Percentiles rank a stretch among this genome's conserved stretches.
Conservation (phyloP, 2,888 invertebrate genomes). For the Schizotus pectinicornis region DNA sequence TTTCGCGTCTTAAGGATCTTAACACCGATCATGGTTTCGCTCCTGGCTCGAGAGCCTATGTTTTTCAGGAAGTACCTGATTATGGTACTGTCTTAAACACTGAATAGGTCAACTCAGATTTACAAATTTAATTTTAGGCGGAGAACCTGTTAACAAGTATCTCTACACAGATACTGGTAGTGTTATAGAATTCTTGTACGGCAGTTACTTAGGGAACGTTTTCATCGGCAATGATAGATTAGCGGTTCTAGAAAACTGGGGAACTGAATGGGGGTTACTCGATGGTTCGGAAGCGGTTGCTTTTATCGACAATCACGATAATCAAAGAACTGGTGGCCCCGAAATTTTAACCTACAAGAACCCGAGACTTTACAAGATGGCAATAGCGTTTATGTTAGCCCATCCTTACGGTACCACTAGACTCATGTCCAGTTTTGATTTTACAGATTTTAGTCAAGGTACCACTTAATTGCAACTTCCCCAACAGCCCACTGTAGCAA, state of each 20-base stretch:
- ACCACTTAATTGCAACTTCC: slow-evolving; percentile 60
- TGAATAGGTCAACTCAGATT: no score
- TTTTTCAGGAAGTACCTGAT: slow-evolving; percentile 80
- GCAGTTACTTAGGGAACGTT: slow-evolving; percentile 62
- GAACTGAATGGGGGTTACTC: slow-evolving; percentile 71
- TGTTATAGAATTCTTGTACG: slow-evolving; percentile 79
- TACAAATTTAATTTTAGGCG: slow-evolving; percentile 36
- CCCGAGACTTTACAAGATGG: slow-evolving; percentile 72
- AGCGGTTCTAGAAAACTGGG: slow-evolving; percentile 69
- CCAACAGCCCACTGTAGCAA: slow-evolving; percentile 27
- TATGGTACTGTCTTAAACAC: slow-evolving; percentile 56
- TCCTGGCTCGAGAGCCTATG: slow-evolving; percentile 69
- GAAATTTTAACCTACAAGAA: slow-evolving; percentile 72
- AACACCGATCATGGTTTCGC: slow-evolving; percentile 70
- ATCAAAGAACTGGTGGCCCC: slow-evolving; percentile 68
- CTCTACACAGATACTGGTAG: slow-evolving; percentile 60
- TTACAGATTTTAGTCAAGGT: slow-evolving; percentile 64
- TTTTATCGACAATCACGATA: slow-evolving; percentile 63
- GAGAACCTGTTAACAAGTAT: slow-evolving; percentile 56
- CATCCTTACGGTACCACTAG: slow-evolving; percentile 80
- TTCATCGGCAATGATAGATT: slow-evolving; percentile 68
- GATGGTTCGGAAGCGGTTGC: slow-evolving; percentile 47
- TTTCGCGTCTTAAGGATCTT: slow-evolving; percentile 64
- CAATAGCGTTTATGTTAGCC: slow-evolving; percentile 86
- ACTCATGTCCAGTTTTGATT: slow-evolving; percentile 91